phyloP scores from a whole-genome alignment of 2,888 invertebrate genomes.

The Eilema sororculum region DNA sequence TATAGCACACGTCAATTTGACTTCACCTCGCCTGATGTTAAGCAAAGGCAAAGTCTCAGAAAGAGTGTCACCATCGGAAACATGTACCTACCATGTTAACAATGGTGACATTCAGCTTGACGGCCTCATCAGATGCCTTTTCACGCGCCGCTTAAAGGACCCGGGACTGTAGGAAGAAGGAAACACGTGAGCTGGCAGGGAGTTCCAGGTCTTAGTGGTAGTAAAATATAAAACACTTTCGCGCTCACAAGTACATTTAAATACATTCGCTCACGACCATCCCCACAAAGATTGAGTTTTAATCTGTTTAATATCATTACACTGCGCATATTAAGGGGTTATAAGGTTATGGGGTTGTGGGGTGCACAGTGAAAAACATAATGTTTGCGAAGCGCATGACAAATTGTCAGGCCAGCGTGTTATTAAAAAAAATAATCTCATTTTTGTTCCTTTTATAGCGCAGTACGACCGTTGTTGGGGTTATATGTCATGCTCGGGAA shows the following conservation, averaged over 20 bases:
- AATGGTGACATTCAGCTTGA: no score
- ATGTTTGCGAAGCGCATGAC: constrained; percentile 19
- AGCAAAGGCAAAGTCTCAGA: no score
- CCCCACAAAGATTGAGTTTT: constrained; percentile 47
- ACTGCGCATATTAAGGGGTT: constrained; percentile 25
- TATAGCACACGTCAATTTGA: no score
- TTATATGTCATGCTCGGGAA: background rate
- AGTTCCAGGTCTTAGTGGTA: no score
- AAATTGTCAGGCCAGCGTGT: background rate
- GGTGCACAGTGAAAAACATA: constrained; percentile 33
- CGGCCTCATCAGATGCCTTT: no score
- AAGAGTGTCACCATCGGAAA: no score
- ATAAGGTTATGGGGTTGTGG: background rate
- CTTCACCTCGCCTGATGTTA: no score
- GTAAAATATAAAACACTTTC: no score
- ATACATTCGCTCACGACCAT: constrained; percentile 22
- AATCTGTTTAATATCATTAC: constrained; percentile 51
- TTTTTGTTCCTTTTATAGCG: background rate
- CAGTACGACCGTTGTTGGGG: background rate
- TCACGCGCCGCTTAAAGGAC: no score
- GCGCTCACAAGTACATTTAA: constrained; percentile 22
- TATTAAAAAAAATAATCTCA: constrained; percentile 2
- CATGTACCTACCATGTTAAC: no score
- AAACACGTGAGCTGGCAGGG: no score
- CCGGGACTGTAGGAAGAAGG: no score